phyloP scores from a whole-genome alignment of 2,797 vertebrate species.

The Pseudochirops cupreus region DNA sequence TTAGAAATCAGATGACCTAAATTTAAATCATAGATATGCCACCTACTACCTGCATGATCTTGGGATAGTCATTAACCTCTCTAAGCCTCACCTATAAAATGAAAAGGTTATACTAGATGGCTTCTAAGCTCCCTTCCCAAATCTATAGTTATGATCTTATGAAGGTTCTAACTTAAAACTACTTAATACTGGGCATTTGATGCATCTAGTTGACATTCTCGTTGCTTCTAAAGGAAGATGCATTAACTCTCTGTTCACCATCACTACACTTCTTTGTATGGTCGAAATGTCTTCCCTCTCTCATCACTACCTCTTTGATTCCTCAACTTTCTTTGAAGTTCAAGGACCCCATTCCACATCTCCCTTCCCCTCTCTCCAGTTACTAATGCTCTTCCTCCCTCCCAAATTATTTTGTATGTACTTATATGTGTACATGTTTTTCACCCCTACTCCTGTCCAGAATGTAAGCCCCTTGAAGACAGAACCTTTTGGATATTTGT shows the following conservation, averaged over 20 bases:
- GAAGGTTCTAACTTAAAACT: neutral
- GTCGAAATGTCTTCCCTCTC: neutral
- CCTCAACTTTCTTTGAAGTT: neutral
- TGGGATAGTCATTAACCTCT: neutral
- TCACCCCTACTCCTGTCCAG: neutral
- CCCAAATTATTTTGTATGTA: neutral
- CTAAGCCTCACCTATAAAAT: neutral
- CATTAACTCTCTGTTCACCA: neutral
- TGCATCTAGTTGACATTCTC: neutral
- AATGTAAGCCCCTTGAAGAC: neutral
- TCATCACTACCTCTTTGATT: neutral
- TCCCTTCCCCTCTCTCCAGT: accelerated
- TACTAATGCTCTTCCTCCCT: neutral
- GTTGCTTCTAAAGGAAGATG: neutral
- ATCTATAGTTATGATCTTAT: neutral
- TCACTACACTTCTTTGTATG: neutral
- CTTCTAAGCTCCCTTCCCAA: neutral
- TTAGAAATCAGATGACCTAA: neutral
- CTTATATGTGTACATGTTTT: neutral
- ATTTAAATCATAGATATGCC: neutral
- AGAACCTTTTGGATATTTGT: neutral
- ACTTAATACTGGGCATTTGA: neutral
- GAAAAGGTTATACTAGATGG: neutral
- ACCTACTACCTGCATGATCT: neutral
- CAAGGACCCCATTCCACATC: neutral